phyloP scores from a whole-genome alignment of 2,797 vertebrate genomes.

The Schizopygopsis malacanthus region DNA sequence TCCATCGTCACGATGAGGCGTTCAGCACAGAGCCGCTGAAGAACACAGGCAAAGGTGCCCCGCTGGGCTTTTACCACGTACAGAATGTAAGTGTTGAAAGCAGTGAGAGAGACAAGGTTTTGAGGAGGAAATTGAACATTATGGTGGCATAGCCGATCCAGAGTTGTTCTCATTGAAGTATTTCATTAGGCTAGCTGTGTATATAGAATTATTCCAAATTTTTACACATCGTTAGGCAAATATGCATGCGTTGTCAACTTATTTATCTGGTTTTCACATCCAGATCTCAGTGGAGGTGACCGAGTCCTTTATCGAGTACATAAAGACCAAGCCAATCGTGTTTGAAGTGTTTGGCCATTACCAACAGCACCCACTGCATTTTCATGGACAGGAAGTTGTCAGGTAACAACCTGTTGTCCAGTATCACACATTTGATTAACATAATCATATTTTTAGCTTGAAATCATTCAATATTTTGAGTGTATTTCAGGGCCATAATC shows the following conservation, averaged over 20 bases:
- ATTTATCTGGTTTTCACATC: slow-evolving; percentile 27
- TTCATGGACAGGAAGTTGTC: slow-evolving; percentile 89
- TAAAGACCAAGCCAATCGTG: slow-evolving; percentile 95
- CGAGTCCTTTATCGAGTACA: slow-evolving; percentile 95
- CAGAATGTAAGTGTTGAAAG: slow-evolving; percentile 88
- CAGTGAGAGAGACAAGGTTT: not conserved
- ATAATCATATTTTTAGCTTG: not conserved
- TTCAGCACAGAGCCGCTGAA: slow-evolving; percentile 98
- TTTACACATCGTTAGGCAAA: not conserved
- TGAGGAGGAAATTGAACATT: not conserved
- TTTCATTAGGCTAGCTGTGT: not conserved
- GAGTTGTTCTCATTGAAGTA: not conserved
- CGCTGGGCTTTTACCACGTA: slow-evolving; percentile 95
- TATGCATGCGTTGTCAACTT: slow-evolving; percentile 22
- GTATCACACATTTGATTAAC: not conserved
- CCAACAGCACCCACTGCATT: slow-evolving; percentile 92
- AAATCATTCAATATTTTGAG: not conserved
- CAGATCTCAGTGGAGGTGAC: slow-evolving; percentile 97
- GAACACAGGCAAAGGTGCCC: slow-evolving; percentile 90
- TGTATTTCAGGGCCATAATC: not conserved
- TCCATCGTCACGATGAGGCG: slow-evolving; percentile 98
- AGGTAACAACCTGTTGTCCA: slow-evolving; percentile 76
- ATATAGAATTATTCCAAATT: not conserved
- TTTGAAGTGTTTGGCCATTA: slow-evolving; percentile 99
- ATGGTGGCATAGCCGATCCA: not conserved